Base-by-base conservation (phyloP, 1,140 invertebrate species). In the Aphis craccivora region DNA sequence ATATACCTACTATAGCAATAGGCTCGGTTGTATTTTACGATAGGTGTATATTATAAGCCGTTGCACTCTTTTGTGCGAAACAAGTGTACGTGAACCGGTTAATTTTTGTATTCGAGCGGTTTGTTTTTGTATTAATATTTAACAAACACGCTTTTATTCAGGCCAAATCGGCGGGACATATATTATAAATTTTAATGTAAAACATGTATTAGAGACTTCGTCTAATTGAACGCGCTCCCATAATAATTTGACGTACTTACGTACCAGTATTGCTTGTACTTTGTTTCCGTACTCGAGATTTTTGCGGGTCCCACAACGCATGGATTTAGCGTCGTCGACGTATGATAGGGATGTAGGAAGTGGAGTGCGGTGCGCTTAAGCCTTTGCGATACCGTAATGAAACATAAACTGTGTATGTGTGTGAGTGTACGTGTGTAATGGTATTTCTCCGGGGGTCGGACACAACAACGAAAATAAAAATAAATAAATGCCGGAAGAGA, bases 111-210 rank as follows among this genome's bases (percentile, higher is more conserved):
- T 67, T 55, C 2, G 20, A 60, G 53, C 20, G 23, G 90, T 91
- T 91, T 91, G 90, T 91, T 91, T 91, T 91, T 76, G 90, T 91
- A 30, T 91, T 91, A 91, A 91, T 91, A 91, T 91, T 91, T 91
- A 76, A 91, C 90, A 55, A 60, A 91, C 53, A 91, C 6, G 30
- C 55, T 91, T 91, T 91, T 91, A 37, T 60, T 91, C 25, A 18
- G 53, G 6, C 22, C 60, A 37, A 53, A 90, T 55, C 51, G 51
- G n/a, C 35, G 48, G 89, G 89, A 53, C 89, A 76, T 23, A 30
- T 35, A 76, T 76, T 76, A n/a, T n/a, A 35, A 4, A 76, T 35
- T n/a, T 18, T n/a, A 18, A 76, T 18, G n/a, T 30, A 76, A 14
- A 76, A n/a, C 30, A 76, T 5, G 30, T n/a, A 76, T n/a, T n/a